Percentiles rank a stretch among this genome's conserved stretches.
These are phyloP conservation scores for Drosophila mulleri DNA, from an alignment of 2,888 invertebrate species.

Conservation along the genomic window DNA sequence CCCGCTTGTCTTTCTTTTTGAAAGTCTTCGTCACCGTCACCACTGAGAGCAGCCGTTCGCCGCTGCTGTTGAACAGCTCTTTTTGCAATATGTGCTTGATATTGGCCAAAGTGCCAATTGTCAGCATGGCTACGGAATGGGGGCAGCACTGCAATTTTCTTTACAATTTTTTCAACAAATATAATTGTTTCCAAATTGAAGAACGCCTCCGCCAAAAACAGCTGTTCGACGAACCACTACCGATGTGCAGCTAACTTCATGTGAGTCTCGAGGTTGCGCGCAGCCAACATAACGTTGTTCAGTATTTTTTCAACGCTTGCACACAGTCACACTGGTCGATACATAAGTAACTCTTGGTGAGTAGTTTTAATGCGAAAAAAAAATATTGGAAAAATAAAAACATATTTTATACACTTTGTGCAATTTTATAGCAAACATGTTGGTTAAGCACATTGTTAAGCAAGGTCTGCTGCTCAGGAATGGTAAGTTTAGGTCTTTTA, in stretches of 20 bases:
- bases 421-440: conserved; percentile 73
- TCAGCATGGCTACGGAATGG: conserved; percentile 77
- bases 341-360: conserved; percentile 52
- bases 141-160: conserved; percentile 9
- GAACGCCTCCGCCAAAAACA: conserved; percentile 71
- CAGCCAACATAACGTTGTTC: conserved; percentile 34
- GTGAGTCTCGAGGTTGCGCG: conserved; percentile 36
- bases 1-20: conserved; percentile 90
- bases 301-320: conserved; percentile 30
- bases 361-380: conserved; percentile 33
- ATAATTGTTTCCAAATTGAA: conserved; percentile 58
- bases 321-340: conserved; percentile 56
- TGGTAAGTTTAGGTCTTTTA: conserved; percentile 62
- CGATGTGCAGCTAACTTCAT: conserved; percentile 21
- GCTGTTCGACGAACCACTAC: conserved; percentile 52
- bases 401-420: conserved; percentile 12
- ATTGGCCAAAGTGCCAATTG: conserved; percentile 84
- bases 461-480: conserved; percentile 81
- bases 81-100: conserved; percentile 91
- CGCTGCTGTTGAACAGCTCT: conserved; percentile 88
- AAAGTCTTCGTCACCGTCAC: conserved; percentile 92
- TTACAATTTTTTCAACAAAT: conserved; percentile 29
- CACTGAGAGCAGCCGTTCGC: conserved; percentile 91
- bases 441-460: conserved; percentile 82
- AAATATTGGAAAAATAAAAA: conserved; percentile 33